These are phyloP conservation scores for Habroteleia sp. DNA, from an alignment of 2,888 invertebrate genomes.

Conservation along the genomic window DNA sequence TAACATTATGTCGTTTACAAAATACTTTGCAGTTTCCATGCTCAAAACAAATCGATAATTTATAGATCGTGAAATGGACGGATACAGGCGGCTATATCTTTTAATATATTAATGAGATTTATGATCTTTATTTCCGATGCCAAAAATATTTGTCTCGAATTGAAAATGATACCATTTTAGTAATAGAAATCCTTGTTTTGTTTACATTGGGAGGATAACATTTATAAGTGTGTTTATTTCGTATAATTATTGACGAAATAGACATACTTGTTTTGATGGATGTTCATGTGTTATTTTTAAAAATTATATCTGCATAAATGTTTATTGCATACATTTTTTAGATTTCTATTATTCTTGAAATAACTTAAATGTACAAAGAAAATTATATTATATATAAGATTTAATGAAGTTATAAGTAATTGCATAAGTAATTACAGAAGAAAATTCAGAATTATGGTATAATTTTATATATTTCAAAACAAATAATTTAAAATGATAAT, in stretches of 20 bases:
- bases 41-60: conserved; percentile 61
- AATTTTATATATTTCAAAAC: no score
- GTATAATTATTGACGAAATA: conserved; percentile 9
- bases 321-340: no score
- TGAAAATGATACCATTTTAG: conserved; percentile 13
- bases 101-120: conserved; percentile 60
- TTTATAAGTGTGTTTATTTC: background rate
- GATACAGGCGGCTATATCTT: conserved; percentile 40
- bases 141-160: conserved; percentile 19
- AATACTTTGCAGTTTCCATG: conserved; percentile 53
- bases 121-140: conserved; percentile 37
- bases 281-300: no score
- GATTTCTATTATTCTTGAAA: conserved; percentile 18
- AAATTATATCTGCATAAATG: no score
- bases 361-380: conserved; percentile 24
- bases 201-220: no score
- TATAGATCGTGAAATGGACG: conserved; percentile 53
- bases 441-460: no score
- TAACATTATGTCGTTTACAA: conserved; percentile 62
- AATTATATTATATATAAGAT: conserved; percentile 26
- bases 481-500: no score
- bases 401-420: no score
- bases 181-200: no score
- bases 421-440: no score
- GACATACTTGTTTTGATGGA: conserved; percentile 4